phyloP scores from a whole-genome alignment of 2,888 invertebrate species.

The Eucriotettix oculatus region DNA sequence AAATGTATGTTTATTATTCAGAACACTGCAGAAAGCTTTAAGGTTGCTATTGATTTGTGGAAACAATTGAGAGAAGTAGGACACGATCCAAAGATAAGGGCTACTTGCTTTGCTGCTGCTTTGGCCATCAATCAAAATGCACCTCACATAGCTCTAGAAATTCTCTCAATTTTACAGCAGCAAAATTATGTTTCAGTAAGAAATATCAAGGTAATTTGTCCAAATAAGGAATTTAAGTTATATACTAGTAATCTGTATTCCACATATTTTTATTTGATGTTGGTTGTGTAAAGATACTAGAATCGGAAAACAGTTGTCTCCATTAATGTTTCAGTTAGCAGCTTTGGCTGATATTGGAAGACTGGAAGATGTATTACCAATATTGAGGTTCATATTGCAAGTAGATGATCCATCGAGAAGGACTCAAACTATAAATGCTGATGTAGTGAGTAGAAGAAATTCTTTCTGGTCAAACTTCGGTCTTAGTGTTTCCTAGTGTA shows the following conservation, averaged over 20 bases:
- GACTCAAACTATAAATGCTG: slow-evolving; percentile 43
- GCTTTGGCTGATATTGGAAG: slow-evolving; percentile 42
- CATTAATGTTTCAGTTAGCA: slow-evolving; percentile 25
- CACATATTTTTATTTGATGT: not conserved
- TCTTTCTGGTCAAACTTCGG: too few relatives aligned
- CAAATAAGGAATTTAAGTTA: not conserved
- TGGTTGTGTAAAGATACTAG: too few relatives aligned
- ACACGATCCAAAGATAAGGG: slow-evolving; percentile 40
- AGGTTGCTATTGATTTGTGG: slow-evolving; percentile 45
- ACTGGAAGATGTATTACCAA: slow-evolving; percentile 42
- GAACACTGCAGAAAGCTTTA: slow-evolving; percentile 50
- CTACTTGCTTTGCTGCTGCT: slow-evolving; percentile 42
- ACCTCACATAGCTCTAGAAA: slow-evolving; percentile 50
- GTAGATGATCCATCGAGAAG: slow-evolving; percentile 33
- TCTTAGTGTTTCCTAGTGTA: too few relatives aligned
- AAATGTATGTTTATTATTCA: slow-evolving; percentile 26
- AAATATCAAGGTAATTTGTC: slow-evolving; percentile 41
- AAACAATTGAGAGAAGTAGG: slow-evolving; percentile 37
- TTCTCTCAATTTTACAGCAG: slow-evolving; percentile 34
- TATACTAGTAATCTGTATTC: not conserved
- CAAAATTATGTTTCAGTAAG: slow-evolving; percentile 48
- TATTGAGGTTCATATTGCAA: slow-evolving; percentile 38
- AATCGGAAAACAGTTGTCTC: not conserved
- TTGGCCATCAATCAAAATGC: slow-evolving; percentile 50
- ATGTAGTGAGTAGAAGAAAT: slow-evolving; percentile 33